Percentiles rank a stretch among this genome's conserved stretches.
These are phyloP conservation scores for Enoplolaimus lenunculus DNA, from an alignment of 2,888 invertebrate genomes.

Conservation along the genomic window DNA sequence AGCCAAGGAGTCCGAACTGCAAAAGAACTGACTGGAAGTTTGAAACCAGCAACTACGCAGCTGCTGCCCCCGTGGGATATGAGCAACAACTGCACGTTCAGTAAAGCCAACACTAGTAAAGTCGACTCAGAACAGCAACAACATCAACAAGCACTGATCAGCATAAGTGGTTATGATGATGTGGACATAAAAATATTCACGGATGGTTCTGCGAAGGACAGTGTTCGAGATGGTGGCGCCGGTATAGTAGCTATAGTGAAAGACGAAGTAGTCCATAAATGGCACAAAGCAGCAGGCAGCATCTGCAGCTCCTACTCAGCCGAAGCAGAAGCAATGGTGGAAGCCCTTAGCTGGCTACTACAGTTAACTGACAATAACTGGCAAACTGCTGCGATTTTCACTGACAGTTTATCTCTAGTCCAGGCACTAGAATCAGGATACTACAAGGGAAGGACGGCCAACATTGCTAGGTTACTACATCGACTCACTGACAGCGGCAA, in stretches of 20 bases:
- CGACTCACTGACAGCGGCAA: background rate
- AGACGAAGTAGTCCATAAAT: background rate
- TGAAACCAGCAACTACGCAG: background rate
- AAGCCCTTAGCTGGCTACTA: background rate
- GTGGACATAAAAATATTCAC: background rate
- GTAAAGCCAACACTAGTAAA: background rate
- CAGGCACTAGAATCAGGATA: background rate
- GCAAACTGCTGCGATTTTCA: background rate
- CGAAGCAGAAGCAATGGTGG: background rate
- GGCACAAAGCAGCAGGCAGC: background rate
- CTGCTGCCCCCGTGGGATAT: background rate
- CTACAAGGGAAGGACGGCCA: background rate
- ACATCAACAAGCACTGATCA: background rate
- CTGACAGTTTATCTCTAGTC: background rate
- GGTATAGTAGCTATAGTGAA: background rate
- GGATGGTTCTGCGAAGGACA: background rate
- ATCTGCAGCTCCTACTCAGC: background rate
- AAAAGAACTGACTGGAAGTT: background rate
- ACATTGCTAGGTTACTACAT: background rate
- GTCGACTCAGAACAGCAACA: background rate
- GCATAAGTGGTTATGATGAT: background rate
- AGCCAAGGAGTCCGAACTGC: background rate
- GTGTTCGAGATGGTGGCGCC: background rate
- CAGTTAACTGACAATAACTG: background rate
- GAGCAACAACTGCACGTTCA: background rate